These are phyloP conservation scores for Cepaea nemoralis DNA, from an alignment of 1,140 invertebrate genomes.

Conservation along the genomic window DNA sequence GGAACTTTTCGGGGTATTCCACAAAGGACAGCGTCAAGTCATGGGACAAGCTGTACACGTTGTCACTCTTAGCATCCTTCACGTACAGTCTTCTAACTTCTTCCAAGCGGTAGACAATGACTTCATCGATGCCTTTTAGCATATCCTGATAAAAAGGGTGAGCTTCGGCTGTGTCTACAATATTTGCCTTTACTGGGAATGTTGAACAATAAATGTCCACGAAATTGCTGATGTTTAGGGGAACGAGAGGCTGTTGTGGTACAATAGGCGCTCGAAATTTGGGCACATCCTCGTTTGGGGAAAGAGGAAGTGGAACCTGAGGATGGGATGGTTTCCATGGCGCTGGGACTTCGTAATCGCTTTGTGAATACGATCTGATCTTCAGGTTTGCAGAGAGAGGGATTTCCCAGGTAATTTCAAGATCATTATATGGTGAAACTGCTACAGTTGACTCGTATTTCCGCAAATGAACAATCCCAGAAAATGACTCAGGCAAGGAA, in stretches of 20 bases:
- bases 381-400: slow-evolving; percentile 39
- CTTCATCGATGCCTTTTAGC: slow-evolving; percentile 11
- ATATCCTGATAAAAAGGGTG: slow-evolving; percentile 8
- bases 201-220: slow-evolving; percentile 6
- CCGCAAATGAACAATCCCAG: slow-evolving; percentile 40
- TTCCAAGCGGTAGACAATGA: slow-evolving; percentile 25
- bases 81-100: slow-evolving; percentile 33
- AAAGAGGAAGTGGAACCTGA: slow-evolving; percentile 19
- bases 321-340: not conserved
- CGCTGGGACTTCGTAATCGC: slow-evolving; percentile 49
- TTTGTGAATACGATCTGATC: slow-evolving; percentile 29
- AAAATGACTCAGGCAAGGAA: slow-evolving; percentile 26
- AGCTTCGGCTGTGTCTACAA: not conserved
- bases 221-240: slow-evolving; percentile 26
- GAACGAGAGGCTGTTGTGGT: slow-evolving; percentile 21
- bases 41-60: slow-evolving; percentile 36
- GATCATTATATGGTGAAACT: slow-evolving; percentile 44
- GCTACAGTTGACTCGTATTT: slow-evolving; percentile 34
- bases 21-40: slow-evolving; percentile 41
- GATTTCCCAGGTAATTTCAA: slow-evolving; percentile 39
- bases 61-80: slow-evolving; percentile 36
- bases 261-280: not conserved
- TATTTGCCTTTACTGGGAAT: slow-evolving; percentile 30
- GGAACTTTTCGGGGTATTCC: slow-evolving; percentile 46
- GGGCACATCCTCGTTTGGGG: not conserved